phyloP scores from a whole-genome alignment of 2,113 vertebrate species.

The Anser cygnoides region DNA sequence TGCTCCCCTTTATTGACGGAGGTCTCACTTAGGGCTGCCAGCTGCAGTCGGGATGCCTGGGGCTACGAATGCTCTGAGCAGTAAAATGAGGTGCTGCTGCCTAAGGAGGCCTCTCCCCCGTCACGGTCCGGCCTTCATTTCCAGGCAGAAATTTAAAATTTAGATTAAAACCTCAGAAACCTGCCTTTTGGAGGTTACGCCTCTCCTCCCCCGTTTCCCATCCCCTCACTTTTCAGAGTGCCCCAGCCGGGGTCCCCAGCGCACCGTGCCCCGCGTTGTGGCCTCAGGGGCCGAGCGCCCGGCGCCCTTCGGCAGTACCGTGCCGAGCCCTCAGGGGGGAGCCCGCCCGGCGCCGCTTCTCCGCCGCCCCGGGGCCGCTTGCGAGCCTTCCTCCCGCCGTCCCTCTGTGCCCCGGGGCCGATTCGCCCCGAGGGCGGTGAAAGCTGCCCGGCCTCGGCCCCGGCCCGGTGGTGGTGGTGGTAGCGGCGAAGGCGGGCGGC shows the following conservation, averaged over 20 bases:
- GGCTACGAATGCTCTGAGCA: not conserved
- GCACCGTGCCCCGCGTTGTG: not conserved
- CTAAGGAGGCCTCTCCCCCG: not conserved
- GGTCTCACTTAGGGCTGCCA: not conserved
- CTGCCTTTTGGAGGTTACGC: not conserved
- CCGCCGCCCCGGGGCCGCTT: not conserved
- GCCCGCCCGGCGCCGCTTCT: not conserved
- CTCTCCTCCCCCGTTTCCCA: rapidly evolving
- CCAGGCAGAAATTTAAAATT: not conserved
- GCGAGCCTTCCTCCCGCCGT: not conserved
- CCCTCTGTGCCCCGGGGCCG: not conserved
- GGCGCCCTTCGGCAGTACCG: not conserved
- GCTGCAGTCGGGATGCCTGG: not conserved
- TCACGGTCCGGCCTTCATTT: not conserved
- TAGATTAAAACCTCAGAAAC: not conserved
- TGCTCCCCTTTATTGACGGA: rapidly evolving
- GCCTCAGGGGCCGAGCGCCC: not conserved
- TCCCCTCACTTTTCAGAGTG: not conserved
- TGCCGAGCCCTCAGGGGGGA: not conserved
- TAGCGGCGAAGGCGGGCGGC: not conserved
- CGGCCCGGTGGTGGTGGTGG: not conserved
- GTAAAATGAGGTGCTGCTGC: not conserved
- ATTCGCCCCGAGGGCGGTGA: not conserved
- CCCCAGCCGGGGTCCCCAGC: not conserved
- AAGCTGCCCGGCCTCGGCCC: not conserved